Evolutionary conservation across 2,113 vertebrate species (phyloP), one percentile per base, ranked within the genome.

Genomic region (Plestiodon gilberti): DNA sequence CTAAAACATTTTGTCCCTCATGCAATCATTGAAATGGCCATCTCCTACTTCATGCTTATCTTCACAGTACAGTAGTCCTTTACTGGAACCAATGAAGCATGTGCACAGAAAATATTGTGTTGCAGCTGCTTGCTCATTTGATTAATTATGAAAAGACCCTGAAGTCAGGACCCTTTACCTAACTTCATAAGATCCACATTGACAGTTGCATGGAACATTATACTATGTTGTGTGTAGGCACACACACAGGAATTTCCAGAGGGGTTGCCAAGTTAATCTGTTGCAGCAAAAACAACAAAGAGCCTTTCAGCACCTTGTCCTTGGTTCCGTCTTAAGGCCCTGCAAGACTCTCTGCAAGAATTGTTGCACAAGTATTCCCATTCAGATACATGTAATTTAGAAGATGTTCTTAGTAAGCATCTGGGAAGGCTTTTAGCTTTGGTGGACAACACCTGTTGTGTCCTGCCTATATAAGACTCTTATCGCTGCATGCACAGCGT

Each of bases 271-370:
- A 5, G 43, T 8, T 8, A 4, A 48, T 48, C 43, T 48, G 43
- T 48, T 48, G 43, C 43, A 48, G 43, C 8, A 48, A 48, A 48
- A 48, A 48, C 43, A 48, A 48, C 43, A 48, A 48, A 48, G 43
- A 48, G 43, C 4, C 43, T 48, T 48, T 48, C 8, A 48, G 43
- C 43, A 48, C 43, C 43, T 48, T 48, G 43, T n/a, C n/a, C 43
- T 48, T 65, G 25, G 5, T 55, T 35, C 38, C 33, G 25, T 71
- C 23, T 35, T n/a, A 52, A 7, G 22, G n/a, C n/a, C n/a, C n/a
- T n/a, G n/a, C n/a, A n/a, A n/a, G n/a, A n/a, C n/a, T n/a, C 62
- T 84, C 40, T 84, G 74, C 74, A 62, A 67, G 62, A 38, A 35
- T 38, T 35, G 14, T 75, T 77, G 30, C 38, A 40, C 30, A 52